Conservation (phyloP, 2,797 vertebrate genomes). For the Distichodus sexfasciatus region DNA sequence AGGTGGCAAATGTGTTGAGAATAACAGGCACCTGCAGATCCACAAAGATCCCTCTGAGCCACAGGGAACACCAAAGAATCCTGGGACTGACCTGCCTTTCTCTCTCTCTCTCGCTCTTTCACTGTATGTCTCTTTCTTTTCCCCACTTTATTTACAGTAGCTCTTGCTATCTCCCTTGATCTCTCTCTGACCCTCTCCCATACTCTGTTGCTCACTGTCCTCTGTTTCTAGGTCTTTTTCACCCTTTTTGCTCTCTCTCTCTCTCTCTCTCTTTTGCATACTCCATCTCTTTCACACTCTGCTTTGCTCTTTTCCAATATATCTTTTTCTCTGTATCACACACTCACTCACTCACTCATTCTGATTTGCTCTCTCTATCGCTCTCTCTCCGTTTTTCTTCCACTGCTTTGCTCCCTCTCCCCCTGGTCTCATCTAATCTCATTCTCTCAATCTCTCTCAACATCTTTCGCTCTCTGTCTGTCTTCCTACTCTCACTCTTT, state of each 20-base stretch:
- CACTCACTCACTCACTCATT: no score
- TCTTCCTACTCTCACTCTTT: not conserved
- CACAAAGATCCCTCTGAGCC: conserved; percentile 39
- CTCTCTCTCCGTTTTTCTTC: no score
- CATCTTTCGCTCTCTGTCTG: not conserved
- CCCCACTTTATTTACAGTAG: no score
- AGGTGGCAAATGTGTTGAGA: conserved; percentile 36
- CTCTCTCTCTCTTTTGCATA: not conserved
- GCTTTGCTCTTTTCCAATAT: not conserved
- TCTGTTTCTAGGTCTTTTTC: no score
- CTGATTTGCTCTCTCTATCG: no score
- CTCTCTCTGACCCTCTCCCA: not conserved
- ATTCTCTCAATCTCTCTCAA: no score
- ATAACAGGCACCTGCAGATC: conserved; percentile 26
- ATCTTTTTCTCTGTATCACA: no score
- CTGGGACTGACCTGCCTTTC: not conserved
- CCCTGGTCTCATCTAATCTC: no score
- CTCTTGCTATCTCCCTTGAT: no score
- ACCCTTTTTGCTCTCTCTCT: not conserved
- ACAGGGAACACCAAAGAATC: not conserved
- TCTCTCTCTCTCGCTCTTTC: not conserved
- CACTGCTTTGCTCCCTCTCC: no score
- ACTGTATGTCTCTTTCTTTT: no score
- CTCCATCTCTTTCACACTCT: not conserved
- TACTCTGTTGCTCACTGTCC: no score